Base-by-base conservation (phyloP, 2,113 vertebrate genomes). In the Puntigrus tetrazona region DNA sequence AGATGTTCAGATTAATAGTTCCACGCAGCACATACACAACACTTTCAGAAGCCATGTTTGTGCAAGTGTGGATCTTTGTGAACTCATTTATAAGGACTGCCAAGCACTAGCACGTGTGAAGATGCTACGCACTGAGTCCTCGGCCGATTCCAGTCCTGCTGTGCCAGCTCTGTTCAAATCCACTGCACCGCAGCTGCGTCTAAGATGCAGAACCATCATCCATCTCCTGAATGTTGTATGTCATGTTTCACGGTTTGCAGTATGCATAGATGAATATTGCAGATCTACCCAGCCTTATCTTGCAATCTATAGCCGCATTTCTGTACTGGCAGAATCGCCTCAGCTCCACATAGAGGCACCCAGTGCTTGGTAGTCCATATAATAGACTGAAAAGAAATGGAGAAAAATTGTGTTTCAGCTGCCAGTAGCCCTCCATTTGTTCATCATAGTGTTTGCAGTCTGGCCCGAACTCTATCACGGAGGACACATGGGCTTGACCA, bases 391-490 rank as follows among this genome's bases (percentile, higher is more conserved):
- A 50, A 52, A 36, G 43, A 25, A 67, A 25, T 59, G 67, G 36
- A 29, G 65, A 82, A 65, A 77, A 47, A 78, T 47, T 73, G 25
- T 5, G 45, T 72, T 29, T 57, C 57, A 82, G 50, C 18, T 25
- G 29, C 9, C 31, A 80, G 9, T 27, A 50, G 8, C n/a, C 55
- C 16, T 5, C 55, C 16, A 31, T n/a, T n/a, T n/a, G n/a, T 84
- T 87, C 57, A 78, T 78, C 63, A 74, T 79, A 52, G 57, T 79
- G 63, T 81, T 72, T 67, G 65, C 79, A 82, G 29, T 63, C 29
- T 55, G 82, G 50, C 69, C 76, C 79, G 61, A 76, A 34, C 74
- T 78, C 43, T 61, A 63, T 63, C 78, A 85, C 74, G 79, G 59
- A 81, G 79, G 22, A 84, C 61, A 82, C 67, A 67, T 75, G 43